phyloP scores from a whole-genome alignment of 2,888 invertebrate species.

The Stenotaenia linearis region DNA sequence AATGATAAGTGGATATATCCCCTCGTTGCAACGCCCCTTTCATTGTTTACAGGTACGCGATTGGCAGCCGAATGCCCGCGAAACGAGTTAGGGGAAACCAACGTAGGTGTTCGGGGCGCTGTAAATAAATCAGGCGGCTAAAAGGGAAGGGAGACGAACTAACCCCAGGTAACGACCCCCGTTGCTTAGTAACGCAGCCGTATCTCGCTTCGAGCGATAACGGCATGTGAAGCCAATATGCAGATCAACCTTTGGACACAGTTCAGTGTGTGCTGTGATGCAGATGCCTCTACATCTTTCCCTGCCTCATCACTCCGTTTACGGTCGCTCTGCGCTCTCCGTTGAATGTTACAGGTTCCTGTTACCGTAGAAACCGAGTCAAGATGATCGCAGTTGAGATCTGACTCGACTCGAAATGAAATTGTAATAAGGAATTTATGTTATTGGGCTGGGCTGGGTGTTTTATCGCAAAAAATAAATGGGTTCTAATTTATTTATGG shows the following conservation, averaged over 20 bases:
- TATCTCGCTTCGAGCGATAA: background rate
- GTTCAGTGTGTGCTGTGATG: background rate
- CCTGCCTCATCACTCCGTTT: background rate
- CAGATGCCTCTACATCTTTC: background rate
- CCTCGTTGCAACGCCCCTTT: background rate
- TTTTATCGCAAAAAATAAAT: background rate
- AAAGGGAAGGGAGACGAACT: slow-evolving; percentile 1
- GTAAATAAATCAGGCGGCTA: slow-evolving; percentile 26
- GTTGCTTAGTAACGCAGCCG: background rate
- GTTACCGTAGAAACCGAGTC: background rate
- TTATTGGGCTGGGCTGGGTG: background rate
- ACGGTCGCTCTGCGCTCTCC: background rate
- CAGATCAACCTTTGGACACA: slow-evolving; percentile 15
- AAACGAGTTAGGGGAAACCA: slow-evolving; percentile 16
- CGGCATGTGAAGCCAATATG: slow-evolving; percentile 24
- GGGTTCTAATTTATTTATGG: slow-evolving; percentile 15
- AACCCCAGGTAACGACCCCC: slow-evolving; percentile 19
- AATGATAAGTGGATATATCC: background rate
- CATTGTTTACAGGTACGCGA: slow-evolving; percentile 7
- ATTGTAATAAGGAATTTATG: slow-evolving; percentile 26
- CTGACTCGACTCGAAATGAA: background rate
- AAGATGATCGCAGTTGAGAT: background rate
- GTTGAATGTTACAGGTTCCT: background rate
- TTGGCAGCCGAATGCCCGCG: slow-evolving; percentile 19
- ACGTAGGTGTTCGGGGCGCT: slow-evolving; percentile 6